Evolutionary conservation across 2,888 invertebrate species (phyloP).

Genomic region (Amiota communis): DNA sequence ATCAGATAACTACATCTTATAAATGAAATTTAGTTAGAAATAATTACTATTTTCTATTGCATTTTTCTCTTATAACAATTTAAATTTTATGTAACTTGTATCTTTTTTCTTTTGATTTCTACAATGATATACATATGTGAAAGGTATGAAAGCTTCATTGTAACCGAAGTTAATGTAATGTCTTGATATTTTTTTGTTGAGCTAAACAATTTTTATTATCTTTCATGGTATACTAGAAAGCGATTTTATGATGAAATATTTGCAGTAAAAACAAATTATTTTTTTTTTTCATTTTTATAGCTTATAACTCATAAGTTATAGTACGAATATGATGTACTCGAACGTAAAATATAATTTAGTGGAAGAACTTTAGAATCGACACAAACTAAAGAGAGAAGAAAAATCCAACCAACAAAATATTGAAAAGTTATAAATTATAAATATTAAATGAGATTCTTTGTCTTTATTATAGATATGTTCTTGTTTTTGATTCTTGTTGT

Average conservation of each 20-base stretch:
- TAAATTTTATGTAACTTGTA: too few relatives aligned
- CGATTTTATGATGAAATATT: constrained; percentile 5
- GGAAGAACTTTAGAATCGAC: neutral
- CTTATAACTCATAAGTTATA: neutral
- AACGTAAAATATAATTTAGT: too few relatives aligned
- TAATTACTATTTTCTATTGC: too few relatives aligned
- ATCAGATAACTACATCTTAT: too few relatives aligned
- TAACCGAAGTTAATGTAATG: too few relatives aligned
- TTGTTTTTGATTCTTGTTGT: neutral
- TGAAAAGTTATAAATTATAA: constrained; percentile 2
- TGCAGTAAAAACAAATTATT: neutral
- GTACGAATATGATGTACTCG: too few relatives aligned
- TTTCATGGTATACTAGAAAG: neutral
- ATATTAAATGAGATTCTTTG: neutral
- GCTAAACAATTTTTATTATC: constrained; percentile 10
- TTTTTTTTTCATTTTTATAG: constrained; percentile 4
- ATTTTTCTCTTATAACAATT: too few relatives aligned
- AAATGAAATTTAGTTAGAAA: too few relatives aligned
- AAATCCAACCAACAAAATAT: neutral
- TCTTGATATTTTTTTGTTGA: too few relatives aligned
- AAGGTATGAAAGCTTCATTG: too few relatives aligned
- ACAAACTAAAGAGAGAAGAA: neutral
- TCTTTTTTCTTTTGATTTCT: too few relatives aligned
- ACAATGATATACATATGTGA: too few relatives aligned
- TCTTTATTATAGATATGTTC: neutral